Evolutionary conservation across 2,113 vertebrate species (phyloP).

Genomic region (Tragelaphus buxtoni): DNA sequence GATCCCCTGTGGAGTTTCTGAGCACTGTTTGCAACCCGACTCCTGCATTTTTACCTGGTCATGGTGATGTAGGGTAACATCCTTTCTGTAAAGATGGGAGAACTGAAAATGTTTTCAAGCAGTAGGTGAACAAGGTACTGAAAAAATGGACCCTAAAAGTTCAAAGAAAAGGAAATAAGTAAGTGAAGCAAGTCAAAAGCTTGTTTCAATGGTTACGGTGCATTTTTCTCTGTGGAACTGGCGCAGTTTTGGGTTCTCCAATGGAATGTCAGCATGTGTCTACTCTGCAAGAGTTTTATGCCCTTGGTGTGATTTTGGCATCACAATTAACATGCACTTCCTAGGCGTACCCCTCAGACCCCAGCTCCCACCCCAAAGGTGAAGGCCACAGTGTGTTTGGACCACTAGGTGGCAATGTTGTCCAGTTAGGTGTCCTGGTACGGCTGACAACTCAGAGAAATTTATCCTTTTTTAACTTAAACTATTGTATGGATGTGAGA

Average conservation of each 20-base stretch:
- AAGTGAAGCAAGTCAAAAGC: background rate
- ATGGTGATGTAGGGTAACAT: background rate
- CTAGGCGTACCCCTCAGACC: background rate
- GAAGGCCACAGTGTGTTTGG: background rate
- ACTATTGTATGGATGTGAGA: too few species aligned
- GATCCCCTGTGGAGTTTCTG: background rate
- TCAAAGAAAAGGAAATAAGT: background rate
- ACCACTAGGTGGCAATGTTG: conserved; percentile 63
- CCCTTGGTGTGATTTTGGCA: background rate
- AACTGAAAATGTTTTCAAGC: background rate
- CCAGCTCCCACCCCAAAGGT: background rate
- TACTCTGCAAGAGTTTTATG: background rate
- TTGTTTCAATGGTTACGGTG: background rate
- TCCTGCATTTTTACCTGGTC: background rate
- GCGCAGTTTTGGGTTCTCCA: background rate
- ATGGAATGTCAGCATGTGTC: background rate
- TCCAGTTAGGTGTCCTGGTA: conserved; percentile 9
- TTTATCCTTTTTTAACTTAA: background rate
- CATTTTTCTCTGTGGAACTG: background rate
- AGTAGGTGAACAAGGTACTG: background rate
- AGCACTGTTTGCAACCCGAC: background rate
- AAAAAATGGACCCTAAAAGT: background rate
- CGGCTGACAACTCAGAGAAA: background rate
- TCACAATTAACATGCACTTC: background rate
- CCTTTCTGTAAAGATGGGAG: background rate